phyloP scores from a whole-genome alignment of 1,140 invertebrate species.

The Arion vulgaris region DNA sequence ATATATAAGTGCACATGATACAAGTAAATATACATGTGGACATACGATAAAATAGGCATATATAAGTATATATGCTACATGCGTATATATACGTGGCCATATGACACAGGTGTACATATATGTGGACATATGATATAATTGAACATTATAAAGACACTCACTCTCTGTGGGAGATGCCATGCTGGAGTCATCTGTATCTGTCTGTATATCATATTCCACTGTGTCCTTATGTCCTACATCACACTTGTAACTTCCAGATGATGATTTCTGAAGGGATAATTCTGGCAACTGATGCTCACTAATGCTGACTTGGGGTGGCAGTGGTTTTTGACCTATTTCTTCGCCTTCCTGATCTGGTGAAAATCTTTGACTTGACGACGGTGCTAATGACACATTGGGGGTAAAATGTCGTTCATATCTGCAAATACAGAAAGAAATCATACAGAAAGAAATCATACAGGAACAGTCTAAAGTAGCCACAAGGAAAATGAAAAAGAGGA shows the following conservation, averaged over 20 bases:
- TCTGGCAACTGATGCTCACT: neutral
- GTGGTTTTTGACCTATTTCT: neutral
- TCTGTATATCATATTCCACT: constrained; percentile 58
- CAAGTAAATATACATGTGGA: too few relatives aligned
- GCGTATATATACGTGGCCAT: too few relatives aligned
- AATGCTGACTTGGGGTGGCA: neutral
- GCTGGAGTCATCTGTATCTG: constrained; percentile 63
- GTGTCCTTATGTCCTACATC: constrained; percentile 20
- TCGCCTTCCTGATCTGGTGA: constrained; percentile 41
- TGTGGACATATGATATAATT: too few relatives aligned
- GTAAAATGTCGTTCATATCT: constrained; percentile 70
- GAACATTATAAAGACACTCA: constrained; percentile 28
- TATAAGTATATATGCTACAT: too few relatives aligned
- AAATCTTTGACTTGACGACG: constrained; percentile 53
- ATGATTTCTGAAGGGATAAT: neutral
- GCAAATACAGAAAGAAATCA: constrained; percentile 18
- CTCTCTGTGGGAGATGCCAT: constrained; percentile 54
- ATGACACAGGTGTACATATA: too few relatives aligned
- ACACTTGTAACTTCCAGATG: neutral
- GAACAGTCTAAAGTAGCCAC: too few relatives aligned
- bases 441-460: too few relatives aligned
- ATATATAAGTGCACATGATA: too few relatives aligned
- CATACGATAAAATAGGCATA: too few relatives aligned
- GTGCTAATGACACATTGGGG: constrained; percentile 70
- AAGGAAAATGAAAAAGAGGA: too few relatives aligned